A percentile compares a stretch with the other conserved stretches of the same genome.
phyloP scores from a whole-genome alignment of 2,113 vertebrate genomes.

The Gobiocypris rarus region DNA sequence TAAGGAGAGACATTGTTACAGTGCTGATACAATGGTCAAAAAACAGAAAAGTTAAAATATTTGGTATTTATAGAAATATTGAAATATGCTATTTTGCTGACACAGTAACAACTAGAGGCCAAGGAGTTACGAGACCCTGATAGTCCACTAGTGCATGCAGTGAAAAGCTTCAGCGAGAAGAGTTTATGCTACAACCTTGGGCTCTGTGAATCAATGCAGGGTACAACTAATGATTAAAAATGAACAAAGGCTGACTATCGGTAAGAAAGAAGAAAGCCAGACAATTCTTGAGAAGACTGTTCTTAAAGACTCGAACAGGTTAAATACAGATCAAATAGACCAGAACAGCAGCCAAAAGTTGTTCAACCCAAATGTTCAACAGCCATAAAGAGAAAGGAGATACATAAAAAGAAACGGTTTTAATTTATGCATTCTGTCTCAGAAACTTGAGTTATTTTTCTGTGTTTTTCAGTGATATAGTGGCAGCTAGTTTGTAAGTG shows the following conservation, averaged over 20 bases:
- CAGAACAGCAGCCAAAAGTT: neutral
- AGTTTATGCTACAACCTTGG: neutral
- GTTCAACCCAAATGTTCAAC: neutral
- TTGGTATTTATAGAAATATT: neutral
- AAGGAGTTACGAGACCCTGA: slow-evolving; percentile 55
- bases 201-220: neutral
- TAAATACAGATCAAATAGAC: slow-evolving; percentile 5
- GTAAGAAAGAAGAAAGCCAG: neutral
- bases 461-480: no score
- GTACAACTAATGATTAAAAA: neutral
- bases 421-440: neutral
- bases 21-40: neutral
- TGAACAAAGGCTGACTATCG: neutral
- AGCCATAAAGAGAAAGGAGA: neutral
- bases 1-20: neutral
- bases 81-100: neutral
- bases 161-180: slow-evolving; percentile 66
- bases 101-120: neutral
- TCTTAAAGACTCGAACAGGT: neutral
- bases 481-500: no score
- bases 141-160: slow-evolving; percentile 72
- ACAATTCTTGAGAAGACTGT: neutral
- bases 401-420: neutral
- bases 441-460: no score
- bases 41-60: neutral